Conservation (phyloP, 1,140 invertebrate genomes). For the Solenopsis fugax region DNA sequence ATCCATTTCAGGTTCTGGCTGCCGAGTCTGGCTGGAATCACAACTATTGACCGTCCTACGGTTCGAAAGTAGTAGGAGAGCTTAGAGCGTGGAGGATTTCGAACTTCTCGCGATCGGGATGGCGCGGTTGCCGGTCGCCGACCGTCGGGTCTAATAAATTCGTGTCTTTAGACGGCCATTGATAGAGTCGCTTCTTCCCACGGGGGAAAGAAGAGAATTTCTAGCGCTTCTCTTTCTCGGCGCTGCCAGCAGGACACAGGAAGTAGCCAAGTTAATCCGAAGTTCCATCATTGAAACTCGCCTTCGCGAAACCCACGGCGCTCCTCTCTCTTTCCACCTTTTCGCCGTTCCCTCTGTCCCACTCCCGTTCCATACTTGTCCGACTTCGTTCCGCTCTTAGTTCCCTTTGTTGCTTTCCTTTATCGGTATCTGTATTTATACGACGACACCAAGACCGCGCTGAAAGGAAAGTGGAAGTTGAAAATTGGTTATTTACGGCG, state of each 20-base stretch:
- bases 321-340: not conserved
- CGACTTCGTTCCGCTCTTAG: conserved; percentile 31
- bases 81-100: conserved; percentile 47
- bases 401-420: conserved; percentile 20
- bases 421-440: conserved; percentile 55
- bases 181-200: conserved; percentile 53
- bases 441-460: not conserved
- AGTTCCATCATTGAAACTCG: conserved; percentile 75
- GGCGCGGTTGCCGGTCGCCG: conserved; percentile 34
- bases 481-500: conserved; percentile 59
- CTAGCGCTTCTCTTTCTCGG: conserved; percentile 51
- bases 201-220: conserved; percentile 66
- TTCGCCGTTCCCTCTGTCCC: not conserved
- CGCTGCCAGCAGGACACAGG: conserved; percentile 19
- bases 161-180: conserved; percentile 64
- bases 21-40: conserved; percentile 48
- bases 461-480: conserved; percentile 49
- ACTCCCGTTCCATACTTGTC: conserved; percentile 30
- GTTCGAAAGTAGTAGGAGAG: conserved; percentile 52
- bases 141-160: conserved; percentile 65
- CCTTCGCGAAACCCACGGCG: not conserved
- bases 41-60: conserved; percentile 51
- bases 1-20: conserved; percentile 52
- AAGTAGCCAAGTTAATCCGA: conserved; percentile 68
- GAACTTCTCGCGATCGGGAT: conserved; percentile 50